phyloP scores from a whole-genome alignment of 37 sponge, comb jelly and placozoan genomes.

The Cliona cf. orientalis region DNA sequence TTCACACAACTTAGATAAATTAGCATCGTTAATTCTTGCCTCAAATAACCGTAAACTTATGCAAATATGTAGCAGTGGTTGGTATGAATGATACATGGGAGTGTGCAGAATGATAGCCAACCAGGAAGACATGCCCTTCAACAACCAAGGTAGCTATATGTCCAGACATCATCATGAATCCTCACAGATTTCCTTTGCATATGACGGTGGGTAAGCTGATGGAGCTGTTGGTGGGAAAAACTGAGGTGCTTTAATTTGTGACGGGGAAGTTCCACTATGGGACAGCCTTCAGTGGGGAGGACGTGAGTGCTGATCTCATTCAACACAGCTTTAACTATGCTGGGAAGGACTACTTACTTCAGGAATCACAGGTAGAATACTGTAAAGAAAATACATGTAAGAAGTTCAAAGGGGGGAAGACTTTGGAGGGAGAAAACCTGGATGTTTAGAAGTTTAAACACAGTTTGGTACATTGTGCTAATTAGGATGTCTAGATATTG shows the following conservation, averaged over 20 bases:
- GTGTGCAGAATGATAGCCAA: conserved; percentile 95
- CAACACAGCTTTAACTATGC: conserved; percentile 92
- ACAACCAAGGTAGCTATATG: conserved; percentile 88
- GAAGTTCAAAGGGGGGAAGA: too few relatives aligned
- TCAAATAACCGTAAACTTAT: too few relatives aligned
- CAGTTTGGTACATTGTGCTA: too few relatives aligned
- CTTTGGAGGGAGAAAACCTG: too few relatives aligned
- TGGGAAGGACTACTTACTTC: conserved; percentile 98
- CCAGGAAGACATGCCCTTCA: conserved; percentile 99
- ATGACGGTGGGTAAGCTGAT: conserved; percentile 99
- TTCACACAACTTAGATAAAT: too few relatives aligned
- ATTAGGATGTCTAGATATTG: too few relatives aligned
- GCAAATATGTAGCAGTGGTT: too few relatives aligned
- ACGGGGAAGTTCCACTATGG: conserved; percentile 94
- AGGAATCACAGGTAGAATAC: conserved; percentile 94
- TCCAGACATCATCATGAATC: conserved; percentile 99
- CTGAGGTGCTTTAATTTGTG: conserved; percentile 92
- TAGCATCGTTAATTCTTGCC: too few relatives aligned
- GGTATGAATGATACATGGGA: too few relatives aligned
- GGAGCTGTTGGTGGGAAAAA: conserved; percentile 93
- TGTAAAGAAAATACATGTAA: too few relatives aligned
- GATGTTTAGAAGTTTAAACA: too few relatives aligned
- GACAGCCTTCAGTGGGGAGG: conserved; percentile 94
- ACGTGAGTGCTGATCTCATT: conserved; percentile 86
- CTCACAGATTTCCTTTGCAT: conserved; percentile 97